Evolutionary conservation across 2,888 invertebrate genomes (phyloP).

Genomic region (Xestia sexstrigata): DNA sequence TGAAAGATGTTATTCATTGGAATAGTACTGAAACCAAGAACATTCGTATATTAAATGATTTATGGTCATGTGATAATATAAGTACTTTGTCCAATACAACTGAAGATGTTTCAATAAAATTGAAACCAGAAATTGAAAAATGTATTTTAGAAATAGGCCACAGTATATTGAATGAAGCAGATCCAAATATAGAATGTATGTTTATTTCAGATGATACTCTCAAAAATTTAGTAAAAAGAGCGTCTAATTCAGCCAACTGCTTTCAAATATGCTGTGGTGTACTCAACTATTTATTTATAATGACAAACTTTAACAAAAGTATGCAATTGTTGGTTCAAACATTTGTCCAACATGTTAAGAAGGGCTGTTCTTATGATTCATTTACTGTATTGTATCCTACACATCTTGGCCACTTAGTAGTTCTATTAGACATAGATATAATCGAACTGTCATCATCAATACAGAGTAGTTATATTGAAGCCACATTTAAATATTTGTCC

Average conservation of each 20-base stretch:
- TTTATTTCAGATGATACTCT: slow-evolving; percentile 67
- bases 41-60: slow-evolving; percentile 71
- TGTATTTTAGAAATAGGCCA: slow-evolving; percentile 72
- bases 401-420: slow-evolving; percentile 72
- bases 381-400: slow-evolving; percentile 77
- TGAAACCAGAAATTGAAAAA: slow-evolving; percentile 81
- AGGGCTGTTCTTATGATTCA: slow-evolving; percentile 58
- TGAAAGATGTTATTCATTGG: slow-evolving; percentile 78
- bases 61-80: slow-evolving; percentile 74
- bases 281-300: slow-evolving; percentile 79
- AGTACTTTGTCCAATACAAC: slow-evolving; percentile 51
- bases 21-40: slow-evolving; percentile 62
- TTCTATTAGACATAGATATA: slow-evolving; percentile 80
- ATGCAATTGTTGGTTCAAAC: slow-evolving; percentile 74
- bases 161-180: slow-evolving; percentile 66
- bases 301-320: slow-evolving; percentile 74
- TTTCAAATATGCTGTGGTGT: slow-evolving; percentile 82
- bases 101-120: slow-evolving; percentile 79
- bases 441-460: slow-evolving; percentile 65
- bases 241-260: slow-evolving; percentile 77
- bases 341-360: slow-evolving; percentile 76
- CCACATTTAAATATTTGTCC: slow-evolving; percentile 71
- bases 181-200: slow-evolving; percentile 64
- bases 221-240: slow-evolving; percentile 71
- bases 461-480: slow-evolving; percentile 69